Evolutionary conservation across 1,140 invertebrate species (phyloP).

Genomic region (Papilio aristodemus): DNA sequence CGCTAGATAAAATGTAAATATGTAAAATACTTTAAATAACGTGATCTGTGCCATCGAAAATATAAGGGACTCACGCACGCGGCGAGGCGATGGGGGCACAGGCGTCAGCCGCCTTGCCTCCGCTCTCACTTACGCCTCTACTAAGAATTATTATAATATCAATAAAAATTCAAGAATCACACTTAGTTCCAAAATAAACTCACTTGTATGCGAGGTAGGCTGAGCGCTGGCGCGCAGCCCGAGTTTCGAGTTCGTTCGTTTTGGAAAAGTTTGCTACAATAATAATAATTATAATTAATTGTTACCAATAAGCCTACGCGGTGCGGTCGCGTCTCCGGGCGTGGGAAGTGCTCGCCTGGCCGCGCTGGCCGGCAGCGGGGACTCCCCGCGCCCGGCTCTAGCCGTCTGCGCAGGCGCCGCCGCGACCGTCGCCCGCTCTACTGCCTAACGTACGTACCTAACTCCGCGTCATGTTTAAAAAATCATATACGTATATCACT

Average conservation of each 20-base stretch:
- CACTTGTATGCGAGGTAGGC: constrained; percentile 86
- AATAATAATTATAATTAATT: constrained; percentile 79
- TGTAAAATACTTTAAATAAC: constrained; percentile 79
- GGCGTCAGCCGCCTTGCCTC: constrained; percentile 62
- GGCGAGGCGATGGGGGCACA: constrained; percentile 63
- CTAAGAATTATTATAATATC: constrained; percentile 80
- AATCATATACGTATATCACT: constrained; percentile 79
- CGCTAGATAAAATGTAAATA: constrained; percentile 80
- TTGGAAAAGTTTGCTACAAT: constrained; percentile 84
- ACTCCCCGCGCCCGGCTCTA: constrained; percentile 57
- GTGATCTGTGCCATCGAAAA: constrained; percentile 78
- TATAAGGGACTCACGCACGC: constrained; percentile 78
- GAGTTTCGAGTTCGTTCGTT: constrained; percentile 85
- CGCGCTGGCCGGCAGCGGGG: constrained; percentile 40
- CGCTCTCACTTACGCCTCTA: constrained; percentile 76
- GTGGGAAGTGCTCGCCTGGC: too few species aligned
- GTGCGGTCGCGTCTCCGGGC: constrained; percentile 72
- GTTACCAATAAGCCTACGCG: constrained; percentile 80
- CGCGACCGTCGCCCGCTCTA: constrained; percentile 69
- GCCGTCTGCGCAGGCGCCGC: constrained; percentile 4
- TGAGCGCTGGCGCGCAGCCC: constrained; percentile 82
- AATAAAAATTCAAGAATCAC: constrained; percentile 84
- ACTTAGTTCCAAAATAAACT: constrained; percentile 87
- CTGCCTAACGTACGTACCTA: constrained; percentile 78
- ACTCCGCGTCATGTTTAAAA: constrained; percentile 78